A percentile compares a stretch with the other conserved stretches of the same genome.
Evolutionary conservation across 2,797 vertebrate species (phyloP).

Genomic region (Peromyscus aztecus): DNA sequence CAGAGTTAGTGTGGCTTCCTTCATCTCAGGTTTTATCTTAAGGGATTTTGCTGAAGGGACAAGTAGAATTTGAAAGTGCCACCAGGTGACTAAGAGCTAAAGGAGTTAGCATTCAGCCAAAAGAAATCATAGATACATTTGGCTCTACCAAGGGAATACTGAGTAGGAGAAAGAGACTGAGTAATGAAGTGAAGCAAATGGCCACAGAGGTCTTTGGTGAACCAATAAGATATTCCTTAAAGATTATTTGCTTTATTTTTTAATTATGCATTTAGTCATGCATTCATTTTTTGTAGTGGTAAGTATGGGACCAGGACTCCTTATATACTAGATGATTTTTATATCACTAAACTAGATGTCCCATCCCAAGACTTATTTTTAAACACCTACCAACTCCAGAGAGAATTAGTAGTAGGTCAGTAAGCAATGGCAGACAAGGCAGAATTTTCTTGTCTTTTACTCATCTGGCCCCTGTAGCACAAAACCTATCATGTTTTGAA

Average conservation of each 20-base stretch:
- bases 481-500: conserved; percentile 9
- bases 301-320: not conserved
- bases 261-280: not conserved
- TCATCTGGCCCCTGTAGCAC: not conserved
- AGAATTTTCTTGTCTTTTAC: not conserved
- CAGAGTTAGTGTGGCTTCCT: not conserved
- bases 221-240: not conserved
- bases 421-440: not conserved
- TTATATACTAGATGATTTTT: not conserved
- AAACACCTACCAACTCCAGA: not conserved
- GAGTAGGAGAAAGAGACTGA: not conserved
- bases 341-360: not conserved
- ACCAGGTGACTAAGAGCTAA: not conserved
- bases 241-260: not conserved
- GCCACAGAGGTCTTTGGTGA: not conserved
- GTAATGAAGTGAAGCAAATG: not conserved
- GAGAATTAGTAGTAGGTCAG: not conserved
- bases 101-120: not conserved
- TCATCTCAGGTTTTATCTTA: not conserved
- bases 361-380: not conserved
- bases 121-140: not conserved
- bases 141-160: not conserved
- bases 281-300: not conserved
- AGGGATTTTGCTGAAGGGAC: not conserved
- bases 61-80: not conserved